Base-by-base conservation (phyloP, 2,888 invertebrate genomes). In the Leucozona laternaria region DNA sequence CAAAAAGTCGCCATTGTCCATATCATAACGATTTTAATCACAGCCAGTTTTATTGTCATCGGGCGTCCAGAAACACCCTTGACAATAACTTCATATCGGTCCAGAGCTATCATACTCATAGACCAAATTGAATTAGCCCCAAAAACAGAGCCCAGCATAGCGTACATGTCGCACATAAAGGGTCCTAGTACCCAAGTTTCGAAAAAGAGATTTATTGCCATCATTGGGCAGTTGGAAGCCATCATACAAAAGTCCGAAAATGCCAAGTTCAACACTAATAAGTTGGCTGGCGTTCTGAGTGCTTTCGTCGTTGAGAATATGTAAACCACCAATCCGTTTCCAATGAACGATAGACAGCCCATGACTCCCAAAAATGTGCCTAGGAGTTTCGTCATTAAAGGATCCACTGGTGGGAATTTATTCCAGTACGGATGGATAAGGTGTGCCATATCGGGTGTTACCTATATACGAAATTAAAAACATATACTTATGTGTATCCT, bases 31-130 rank as follows among this genome's bases (percentile, higher is more conserved):
- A 98, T 96, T 90, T 97, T 95, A 60, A 96, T 92, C 88, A 97
- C 93, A 50, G 97, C 97, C 88, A 96, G 95, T 89, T 96, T 97
- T 90, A 95, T 96, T 70, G 96, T 96, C 94, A 98, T 94, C 28
- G 97, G 97, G 90, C 96, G 95, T 15, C 96, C 98, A 72, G 97
- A 95, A 89, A 98, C 94, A 89, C 97, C 96, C 92, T 96, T 96
- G 34, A 97, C 97, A 90, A 98, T 98, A 79, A 97, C 97, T 91
- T 96, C 96, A 94, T 97, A 97, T 88, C 97, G 94, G 91, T 97
- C 97, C 89, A 97, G 94, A 76, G 97, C 96, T 89, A 97, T 97
- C 94, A 96, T 95, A 1, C 96, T 96, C 96, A 97, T 96, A 28
- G 97, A 96, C 96, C 97, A 97, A 90, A 97, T 97, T 86, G 97